Conservation (phyloP, 2,888 invertebrate species). For the Drosophila lacicola region DNA sequence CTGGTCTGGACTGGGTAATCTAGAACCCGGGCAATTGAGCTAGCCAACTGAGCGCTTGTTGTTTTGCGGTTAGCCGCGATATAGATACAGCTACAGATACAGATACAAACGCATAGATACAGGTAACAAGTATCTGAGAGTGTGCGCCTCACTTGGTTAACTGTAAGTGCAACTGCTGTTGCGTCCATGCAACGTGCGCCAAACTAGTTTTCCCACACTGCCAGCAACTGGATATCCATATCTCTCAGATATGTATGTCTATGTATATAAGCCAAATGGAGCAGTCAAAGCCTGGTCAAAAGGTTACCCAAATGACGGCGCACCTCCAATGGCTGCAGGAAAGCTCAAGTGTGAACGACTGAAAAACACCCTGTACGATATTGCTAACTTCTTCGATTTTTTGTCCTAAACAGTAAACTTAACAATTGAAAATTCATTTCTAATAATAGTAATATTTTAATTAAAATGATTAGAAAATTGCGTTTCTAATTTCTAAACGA, state of each 20-base stretch:
- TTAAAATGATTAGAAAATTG: too few relatives aligned
- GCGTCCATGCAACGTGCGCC: slow-evolving; percentile 53
- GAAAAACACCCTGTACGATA: slow-evolving; percentile 15
- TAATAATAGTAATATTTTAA: too few relatives aligned
- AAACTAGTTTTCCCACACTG: slow-evolving; percentile 59
- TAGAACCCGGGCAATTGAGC: slow-evolving; percentile 70
- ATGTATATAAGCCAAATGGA: slow-evolving; percentile 50
- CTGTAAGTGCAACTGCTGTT: slow-evolving; percentile 55
- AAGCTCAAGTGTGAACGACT: not conserved
- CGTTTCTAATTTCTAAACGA: too few relatives aligned
- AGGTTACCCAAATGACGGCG: slow-evolving; percentile 68
- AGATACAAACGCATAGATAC: slow-evolving; percentile 38
- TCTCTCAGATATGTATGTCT: slow-evolving; percentile 26
- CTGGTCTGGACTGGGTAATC: slow-evolving; percentile 50
- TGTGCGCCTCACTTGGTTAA: slow-evolving; percentile 52
- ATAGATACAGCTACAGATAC: slow-evolving; percentile 41
- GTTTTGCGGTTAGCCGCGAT: slow-evolving; percentile 74
- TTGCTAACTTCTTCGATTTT: too few relatives aligned
- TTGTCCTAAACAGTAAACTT: too few relatives aligned
- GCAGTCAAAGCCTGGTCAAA: slow-evolving; percentile 74
- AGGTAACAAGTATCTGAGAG: slow-evolving; percentile 59
- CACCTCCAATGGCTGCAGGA: slow-evolving; percentile 42
- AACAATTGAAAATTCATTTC: too few relatives aligned
- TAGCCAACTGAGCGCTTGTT: slow-evolving; percentile 52
- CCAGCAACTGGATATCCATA: slow-evolving; percentile 36